phyloP scores from a whole-genome alignment of 2,888 invertebrate species.

The Caenorhabditis macrosperma region DNA sequence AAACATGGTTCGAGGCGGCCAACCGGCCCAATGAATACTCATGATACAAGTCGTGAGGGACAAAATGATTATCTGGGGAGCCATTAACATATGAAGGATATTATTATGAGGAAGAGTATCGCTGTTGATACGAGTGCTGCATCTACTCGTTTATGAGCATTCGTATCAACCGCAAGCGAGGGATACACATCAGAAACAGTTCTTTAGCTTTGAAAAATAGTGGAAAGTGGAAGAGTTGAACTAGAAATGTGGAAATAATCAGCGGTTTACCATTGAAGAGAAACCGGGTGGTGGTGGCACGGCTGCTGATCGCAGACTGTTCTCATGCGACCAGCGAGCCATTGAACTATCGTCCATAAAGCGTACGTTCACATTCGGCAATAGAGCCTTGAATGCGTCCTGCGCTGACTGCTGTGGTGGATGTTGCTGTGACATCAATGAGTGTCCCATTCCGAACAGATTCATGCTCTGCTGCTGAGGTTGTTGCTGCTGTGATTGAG shows the following conservation, averaged over 20 bases:
- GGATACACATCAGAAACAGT: conserved; percentile 43
- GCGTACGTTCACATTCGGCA: conserved; percentile 78
- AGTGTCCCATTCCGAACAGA: conserved; percentile 48
- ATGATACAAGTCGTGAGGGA: conserved; percentile 47
- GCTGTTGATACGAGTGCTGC: conserved; percentile 8
- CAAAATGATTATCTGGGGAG: conserved; percentile 42
- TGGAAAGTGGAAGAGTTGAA: conserved; percentile 1
- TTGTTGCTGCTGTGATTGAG: conserved; percentile 29
- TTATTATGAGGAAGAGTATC: conserved; percentile 36
- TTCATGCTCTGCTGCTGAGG: conserved; percentile 44
- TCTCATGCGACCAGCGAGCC: conserved; percentile 62
- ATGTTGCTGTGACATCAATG: conserved; percentile 21
- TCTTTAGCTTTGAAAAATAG: conserved; percentile 11
- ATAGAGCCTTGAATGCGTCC: conserved; percentile 69
- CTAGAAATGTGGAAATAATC: conserved; percentile 12
- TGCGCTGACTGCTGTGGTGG: conserved; percentile 41
- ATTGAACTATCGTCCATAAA: conserved; percentile 66
- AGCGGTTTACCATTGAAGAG: conserved; percentile 63
- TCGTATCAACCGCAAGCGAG: conserved; percentile 25
- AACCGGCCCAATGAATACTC: conserved; percentile 32
- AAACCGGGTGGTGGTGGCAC: conserved; percentile 68
- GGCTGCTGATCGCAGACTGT: conserved; percentile 61
- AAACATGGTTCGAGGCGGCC: conserved; percentile 39
- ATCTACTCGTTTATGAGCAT: not conserved
- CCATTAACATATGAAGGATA: conserved; percentile 52